These are phyloP conservation scores for Myotis daubentonii DNA, from an alignment of 2,797 vertebrate species.

Conservation along the genomic window DNA sequence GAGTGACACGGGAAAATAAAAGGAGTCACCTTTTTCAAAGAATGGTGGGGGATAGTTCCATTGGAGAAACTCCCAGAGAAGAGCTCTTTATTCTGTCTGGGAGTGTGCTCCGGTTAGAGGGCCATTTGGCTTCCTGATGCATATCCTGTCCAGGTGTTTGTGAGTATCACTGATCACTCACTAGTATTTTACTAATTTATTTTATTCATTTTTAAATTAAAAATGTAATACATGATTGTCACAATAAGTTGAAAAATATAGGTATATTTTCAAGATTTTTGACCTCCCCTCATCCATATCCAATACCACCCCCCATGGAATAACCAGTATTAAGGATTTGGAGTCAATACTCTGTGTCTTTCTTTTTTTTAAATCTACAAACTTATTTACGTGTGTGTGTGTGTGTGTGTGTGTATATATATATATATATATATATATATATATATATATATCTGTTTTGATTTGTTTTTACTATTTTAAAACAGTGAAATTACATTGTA, in stretches of 20 bases:
- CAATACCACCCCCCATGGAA: background rate
- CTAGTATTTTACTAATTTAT: slow-evolving; percentile 2
- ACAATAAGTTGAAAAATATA: background rate
- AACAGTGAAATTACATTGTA: background rate
- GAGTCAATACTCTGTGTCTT: background rate
- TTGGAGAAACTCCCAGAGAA: background rate
- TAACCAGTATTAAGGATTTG: background rate
- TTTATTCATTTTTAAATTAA: slow-evolving; percentile 11
- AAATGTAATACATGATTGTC: background rate
- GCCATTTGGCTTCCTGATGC: background rate
- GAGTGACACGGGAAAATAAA: background rate
- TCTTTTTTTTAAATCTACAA: background rate
- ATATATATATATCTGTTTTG: background rate
- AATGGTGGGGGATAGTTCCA: background rate
- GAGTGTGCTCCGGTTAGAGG: background rate
- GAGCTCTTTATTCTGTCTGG: background rate
- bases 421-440: no score
- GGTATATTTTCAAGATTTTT: background rate
- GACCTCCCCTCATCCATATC: background rate
- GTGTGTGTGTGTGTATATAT: no score
- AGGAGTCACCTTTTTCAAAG: background rate
- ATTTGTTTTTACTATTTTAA: slow-evolving; percentile 19
- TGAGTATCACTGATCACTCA: background rate
- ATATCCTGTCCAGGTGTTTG: background rate
- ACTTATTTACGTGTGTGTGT: background rate